A percentile compares a stretch with the other conserved stretches of the same genome.
phyloP scores from a whole-genome alignment of 2,888 invertebrate genomes.

The Eupithecia exiguata region DNA sequence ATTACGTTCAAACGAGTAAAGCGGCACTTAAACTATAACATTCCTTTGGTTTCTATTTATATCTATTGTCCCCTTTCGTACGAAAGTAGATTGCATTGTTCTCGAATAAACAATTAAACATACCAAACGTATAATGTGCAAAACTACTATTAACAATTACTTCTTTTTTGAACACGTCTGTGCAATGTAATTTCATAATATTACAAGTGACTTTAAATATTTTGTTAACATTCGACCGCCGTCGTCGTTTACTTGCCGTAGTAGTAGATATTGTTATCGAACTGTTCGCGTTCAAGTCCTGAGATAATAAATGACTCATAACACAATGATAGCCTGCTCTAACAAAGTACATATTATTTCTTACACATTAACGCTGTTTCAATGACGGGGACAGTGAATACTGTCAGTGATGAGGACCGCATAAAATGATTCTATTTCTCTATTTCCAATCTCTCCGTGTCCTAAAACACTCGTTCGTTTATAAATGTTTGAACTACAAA shows the following conservation, averaged over 20 bases:
- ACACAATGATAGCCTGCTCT: conserved; percentile 47
- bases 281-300: conserved; percentile 53
- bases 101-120: conserved; percentile 4
- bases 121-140: neutral
- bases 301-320: conserved; percentile 65
- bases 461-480: conserved; percentile 36
- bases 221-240: conserved; percentile 44
- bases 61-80: conserved; percentile 21
- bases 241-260: conserved; percentile 41
- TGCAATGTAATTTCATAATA: neutral
- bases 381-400: neutral
- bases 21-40: conserved; percentile 29
- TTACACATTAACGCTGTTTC: neutral
- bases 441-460: conserved; percentile 27
- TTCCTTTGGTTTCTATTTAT: conserved; percentile 40
- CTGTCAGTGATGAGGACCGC: neutral
- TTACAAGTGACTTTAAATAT: conserved; percentile 39
- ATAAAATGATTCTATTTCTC: conserved; percentile 20
- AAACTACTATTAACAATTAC: neutral
- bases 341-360: conserved; percentile 47
- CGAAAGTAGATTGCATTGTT: conserved; percentile 1
- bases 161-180: neutral
- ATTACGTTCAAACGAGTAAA: conserved; percentile 63
- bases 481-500: conserved; percentile 56
- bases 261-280: conserved; percentile 56